Evolutionary conservation across 2,888 invertebrate species (phyloP), one percentile per base, ranked within the genome.

Genomic region (Isotomurus palustris): DNA sequence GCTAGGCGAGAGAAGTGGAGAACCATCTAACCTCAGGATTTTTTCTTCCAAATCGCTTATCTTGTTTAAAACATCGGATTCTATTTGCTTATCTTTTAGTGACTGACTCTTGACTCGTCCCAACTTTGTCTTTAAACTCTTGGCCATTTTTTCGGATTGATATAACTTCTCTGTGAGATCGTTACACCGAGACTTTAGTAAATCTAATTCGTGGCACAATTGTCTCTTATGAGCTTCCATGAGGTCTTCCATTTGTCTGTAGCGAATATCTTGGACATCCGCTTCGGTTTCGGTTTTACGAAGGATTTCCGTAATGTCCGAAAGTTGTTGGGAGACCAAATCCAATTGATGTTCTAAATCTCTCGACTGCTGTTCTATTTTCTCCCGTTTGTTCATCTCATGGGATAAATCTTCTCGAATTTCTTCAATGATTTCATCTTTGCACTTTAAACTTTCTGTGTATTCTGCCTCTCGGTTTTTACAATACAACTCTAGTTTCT

Each of bases 401-500:
- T 56, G 49, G 2, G 54, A 38, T 3, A 66, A 41, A 32, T 61
- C 59, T 28, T 60, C 59, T 36, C 60, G 41, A 6, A 66, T 43
- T 40, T 66, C 60, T 32, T 66, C 63, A 38, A 66, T 63, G 40
- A 61, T 63, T 36, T 63, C 61, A 58, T 66, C 66, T 47, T 66
- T 66, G 40, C 61, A 59, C 47, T 66, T 66, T 24, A 66, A 53
- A 56, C 59, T 66, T 38, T 66, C 66, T 17, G 55, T 45, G 41
- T 61, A 63, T 40, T 66, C 66, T n/a, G 52, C 54, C 21, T 66
- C 66, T 21, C 66, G 54, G 53, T 56, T 61, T 55, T 63, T 59
- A 44, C 48, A 87, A 86, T 47, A 72, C 69, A 45, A 66, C 67
- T 64, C 64, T 53, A 68, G 44, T 55, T 68, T 68, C 40, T 68